These are phyloP conservation scores for Pyrocoelia pectoralis DNA, from an alignment of 2,888 invertebrate species.

Conservation along the genomic window DNA sequence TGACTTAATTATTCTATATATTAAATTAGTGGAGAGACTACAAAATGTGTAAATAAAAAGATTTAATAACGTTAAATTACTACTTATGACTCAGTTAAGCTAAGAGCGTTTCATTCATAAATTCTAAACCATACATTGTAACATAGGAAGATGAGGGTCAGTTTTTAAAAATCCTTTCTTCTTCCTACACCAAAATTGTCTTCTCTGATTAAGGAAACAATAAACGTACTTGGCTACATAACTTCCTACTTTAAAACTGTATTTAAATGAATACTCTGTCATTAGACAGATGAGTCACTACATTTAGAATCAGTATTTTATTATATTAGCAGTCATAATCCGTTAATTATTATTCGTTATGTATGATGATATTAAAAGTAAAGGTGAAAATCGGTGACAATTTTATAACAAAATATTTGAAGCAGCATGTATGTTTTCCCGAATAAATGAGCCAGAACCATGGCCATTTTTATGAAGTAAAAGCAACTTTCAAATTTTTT, in stretches of 20 bases:
- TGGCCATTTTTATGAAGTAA: not conserved
- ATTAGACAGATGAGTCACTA: not conserved
- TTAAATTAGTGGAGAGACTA: not conserved
- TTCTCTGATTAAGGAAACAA: slow-evolving; percentile 6
- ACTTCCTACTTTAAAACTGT: slow-evolving; percentile 13
- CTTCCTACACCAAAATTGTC: slow-evolving; percentile 11
- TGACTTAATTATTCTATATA: slow-evolving; percentile 1
- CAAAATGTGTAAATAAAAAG: slow-evolving; percentile 16
- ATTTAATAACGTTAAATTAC: slow-evolving; percentile 20
- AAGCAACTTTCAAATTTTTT: not conserved
- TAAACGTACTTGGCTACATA: slow-evolving; percentile 15
- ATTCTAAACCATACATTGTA: slow-evolving; percentile 14
- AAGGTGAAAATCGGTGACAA: not conserved
- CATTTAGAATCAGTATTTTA: slow-evolving; percentile 2
- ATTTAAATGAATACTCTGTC: slow-evolving; percentile 1
- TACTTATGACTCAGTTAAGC: slow-evolving; percentile 23
- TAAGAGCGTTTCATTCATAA: slow-evolving; percentile 25
- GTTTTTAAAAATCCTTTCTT: slow-evolving; percentile 25
- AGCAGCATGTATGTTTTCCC: too few relatives aligned
- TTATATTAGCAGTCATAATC: not conserved
- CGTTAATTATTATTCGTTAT: not conserved
- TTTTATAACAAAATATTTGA: too few relatives aligned
- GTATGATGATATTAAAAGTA: not conserved
- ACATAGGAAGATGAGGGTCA: slow-evolving; percentile 24
- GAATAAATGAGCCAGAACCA: too few relatives aligned